A percentile compares a stretch with the other conserved stretches of the same genome.
Evolutionary conservation across 2,113 vertebrate species (phyloP).

Genomic region (Canis aureus): DNA sequence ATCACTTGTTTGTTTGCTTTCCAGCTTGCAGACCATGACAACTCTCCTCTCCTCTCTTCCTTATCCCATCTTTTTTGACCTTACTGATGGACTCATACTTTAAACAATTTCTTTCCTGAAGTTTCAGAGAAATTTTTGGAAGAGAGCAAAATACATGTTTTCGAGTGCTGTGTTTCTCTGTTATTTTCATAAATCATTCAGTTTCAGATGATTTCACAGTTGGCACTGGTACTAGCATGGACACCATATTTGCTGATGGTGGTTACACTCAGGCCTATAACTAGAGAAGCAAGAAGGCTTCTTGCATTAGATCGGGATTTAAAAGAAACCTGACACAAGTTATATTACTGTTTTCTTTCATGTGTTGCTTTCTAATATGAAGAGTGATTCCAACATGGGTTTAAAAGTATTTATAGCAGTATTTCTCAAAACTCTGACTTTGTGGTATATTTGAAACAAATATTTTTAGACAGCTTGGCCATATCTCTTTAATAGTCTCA

Average conservation of each 20-base stretch:
- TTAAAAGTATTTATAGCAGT: background rate
- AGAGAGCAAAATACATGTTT: background rate
- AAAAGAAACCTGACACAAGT: constrained; percentile 37
- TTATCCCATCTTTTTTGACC: background rate
- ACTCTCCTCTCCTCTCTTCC: background rate
- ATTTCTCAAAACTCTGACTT: background rate
- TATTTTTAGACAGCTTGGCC: background rate
- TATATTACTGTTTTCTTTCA: background rate
- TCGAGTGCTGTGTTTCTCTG: background rate
- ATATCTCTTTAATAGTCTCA: background rate
- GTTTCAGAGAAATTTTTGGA: background rate
- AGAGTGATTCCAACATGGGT: background rate
- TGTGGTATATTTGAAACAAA: background rate
- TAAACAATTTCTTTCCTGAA: background rate
- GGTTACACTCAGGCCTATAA: constrained; percentile 71
- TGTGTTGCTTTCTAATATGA: background rate
- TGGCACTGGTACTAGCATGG: background rate
- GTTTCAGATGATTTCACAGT: background rate
- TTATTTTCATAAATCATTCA: background rate
- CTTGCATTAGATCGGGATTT: constrained; percentile 28
- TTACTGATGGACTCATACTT: background rate
- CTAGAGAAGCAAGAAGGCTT: constrained; percentile 32
- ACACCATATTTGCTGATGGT: constrained; percentile 42
- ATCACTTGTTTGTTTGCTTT: background rate
- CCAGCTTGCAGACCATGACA: background rate